Percentiles rank a stretch among this genome's conserved stretches.
Evolutionary conservation across 2,113 vertebrate genomes (phyloP).

Genomic region (Uropsilus gracilis): DNA sequence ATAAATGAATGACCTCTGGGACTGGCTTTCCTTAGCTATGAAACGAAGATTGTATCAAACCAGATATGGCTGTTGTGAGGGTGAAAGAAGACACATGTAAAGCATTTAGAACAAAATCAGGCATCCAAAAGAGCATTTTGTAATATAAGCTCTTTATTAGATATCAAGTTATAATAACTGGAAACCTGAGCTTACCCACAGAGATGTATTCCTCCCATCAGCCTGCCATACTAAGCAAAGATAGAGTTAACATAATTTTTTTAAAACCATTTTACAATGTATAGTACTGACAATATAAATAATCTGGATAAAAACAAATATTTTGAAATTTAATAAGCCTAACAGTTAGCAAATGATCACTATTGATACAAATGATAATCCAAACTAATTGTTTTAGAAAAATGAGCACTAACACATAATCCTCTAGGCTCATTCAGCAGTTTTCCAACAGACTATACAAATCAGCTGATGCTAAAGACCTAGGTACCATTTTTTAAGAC

Average conservation of each 20-base stretch:
- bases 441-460: slow-evolving; percentile 69
- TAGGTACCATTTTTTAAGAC: slow-evolving; percentile 57
- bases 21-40: background rate
- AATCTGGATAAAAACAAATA: background rate
- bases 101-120: background rate
- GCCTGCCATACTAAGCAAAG: background rate
- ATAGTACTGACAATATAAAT: background rate
- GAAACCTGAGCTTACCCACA: background rate
- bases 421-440: slow-evolving; percentile 61
- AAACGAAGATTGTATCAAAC: background rate
- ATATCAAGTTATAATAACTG: background rate
- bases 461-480: background rate
- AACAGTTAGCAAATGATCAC: background rate
- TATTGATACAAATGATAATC: background rate
- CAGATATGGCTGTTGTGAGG: background rate
- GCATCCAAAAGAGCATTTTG: background rate
- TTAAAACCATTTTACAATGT: slow-evolving; percentile 4
- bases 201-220: background rate
- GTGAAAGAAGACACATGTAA: background rate
- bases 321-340: slow-evolving; percentile 15
- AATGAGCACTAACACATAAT: slow-evolving; percentile 38
- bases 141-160: background rate
- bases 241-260: background rate
- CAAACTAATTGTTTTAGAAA: slow-evolving; percentile 1
- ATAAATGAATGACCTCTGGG: background rate